phyloP scores from a whole-genome alignment of 2,797 vertebrate species.

The Acanthurus leucopareius region DNA sequence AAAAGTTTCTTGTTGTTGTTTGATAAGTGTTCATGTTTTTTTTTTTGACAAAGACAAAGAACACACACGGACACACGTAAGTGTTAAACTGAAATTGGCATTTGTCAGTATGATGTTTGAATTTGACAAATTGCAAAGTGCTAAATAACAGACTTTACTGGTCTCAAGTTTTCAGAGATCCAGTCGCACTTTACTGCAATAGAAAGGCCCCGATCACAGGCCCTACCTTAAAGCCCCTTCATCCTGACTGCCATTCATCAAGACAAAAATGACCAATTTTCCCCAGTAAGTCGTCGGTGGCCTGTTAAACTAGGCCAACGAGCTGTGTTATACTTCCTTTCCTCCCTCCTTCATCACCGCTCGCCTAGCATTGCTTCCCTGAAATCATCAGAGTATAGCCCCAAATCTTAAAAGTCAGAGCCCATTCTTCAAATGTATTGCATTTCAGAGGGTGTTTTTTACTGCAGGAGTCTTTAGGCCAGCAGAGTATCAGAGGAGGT shows the following conservation, averaged over 20 bases:
- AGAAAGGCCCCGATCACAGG: slow-evolving; percentile 54
- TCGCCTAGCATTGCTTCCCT: slow-evolving; percentile 53
- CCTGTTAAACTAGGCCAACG: slow-evolving; percentile 70
- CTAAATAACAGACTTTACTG: slow-evolving; percentile 20
- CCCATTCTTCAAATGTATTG: slow-evolving; percentile 82
- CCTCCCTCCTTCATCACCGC: slow-evolving; percentile 59
- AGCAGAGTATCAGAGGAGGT: slow-evolving; percentile 84
- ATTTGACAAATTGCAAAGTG: slow-evolving; percentile 25
- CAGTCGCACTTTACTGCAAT: slow-evolving; percentile 38
- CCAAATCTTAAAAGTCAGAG: slow-evolving; percentile 76
- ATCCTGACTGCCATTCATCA: slow-evolving; percentile 62
- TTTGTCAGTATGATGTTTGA: slow-evolving; percentile 21
- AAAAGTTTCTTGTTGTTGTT: not conserved
- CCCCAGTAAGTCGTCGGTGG: slow-evolving; percentile 62
- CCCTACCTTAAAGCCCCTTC: slow-evolving; percentile 29
- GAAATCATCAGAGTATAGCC: slow-evolving; percentile 67
- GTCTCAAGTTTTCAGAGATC: slow-evolving; percentile 18
- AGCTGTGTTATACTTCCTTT: slow-evolving; percentile 51
- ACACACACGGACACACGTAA: not conserved
- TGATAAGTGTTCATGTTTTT: not conserved
- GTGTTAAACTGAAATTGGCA: slow-evolving; percentile 28
- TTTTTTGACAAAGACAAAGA: not conserved
- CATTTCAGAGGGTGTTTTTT: slow-evolving; percentile 79
- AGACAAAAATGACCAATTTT: slow-evolving; percentile 66
- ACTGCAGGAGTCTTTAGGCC: slow-evolving; percentile 80